Conservation (phyloP, 30 jellyfish, hydroid and myxozoan genomes). For the Pelagia noctiluca region DNA sequence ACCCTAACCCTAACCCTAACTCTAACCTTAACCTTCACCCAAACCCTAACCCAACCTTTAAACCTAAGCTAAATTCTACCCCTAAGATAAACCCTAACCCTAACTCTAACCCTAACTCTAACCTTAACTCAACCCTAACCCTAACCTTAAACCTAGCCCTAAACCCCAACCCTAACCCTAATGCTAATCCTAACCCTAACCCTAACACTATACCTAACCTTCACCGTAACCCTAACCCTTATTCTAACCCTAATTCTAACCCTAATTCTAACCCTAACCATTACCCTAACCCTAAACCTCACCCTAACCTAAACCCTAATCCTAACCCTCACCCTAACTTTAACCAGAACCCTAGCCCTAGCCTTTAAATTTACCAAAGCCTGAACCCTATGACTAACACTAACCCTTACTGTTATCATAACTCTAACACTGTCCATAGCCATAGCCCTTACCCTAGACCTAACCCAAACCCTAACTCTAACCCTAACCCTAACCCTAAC, state of each 20-base stretch:
- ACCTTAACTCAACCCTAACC: slow-evolving; percentile 43
- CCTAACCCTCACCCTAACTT: slow-evolving; percentile 56
- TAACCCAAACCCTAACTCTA: too few species aligned
- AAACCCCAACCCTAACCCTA: slow-evolving; percentile 41
- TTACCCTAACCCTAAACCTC: slow-evolving; percentile 59
- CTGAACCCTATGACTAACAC: too few species aligned
- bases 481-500: too few species aligned
- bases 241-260: slow-evolving; percentile 20
- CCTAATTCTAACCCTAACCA: slow-evolving; percentile 60
- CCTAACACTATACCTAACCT: slow-evolving; percentile 44
- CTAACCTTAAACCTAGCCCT: slow-evolving; percentile 30
- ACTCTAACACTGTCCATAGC: not conserved
- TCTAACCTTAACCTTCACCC: slow-evolving; percentile 27
- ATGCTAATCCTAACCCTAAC: slow-evolving; percentile 37
- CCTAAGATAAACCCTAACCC: not conserved
- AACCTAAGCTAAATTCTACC: slow-evolving; percentile 62
- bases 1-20: slow-evolving; percentile 33
- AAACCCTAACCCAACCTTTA: slow-evolving; percentile 32
- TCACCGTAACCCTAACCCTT: slow-evolving; percentile 42
- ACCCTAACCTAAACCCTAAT: slow-evolving; percentile 54
- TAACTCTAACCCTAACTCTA: not conserved
- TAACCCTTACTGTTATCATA: too few species aligned
- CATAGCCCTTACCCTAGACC: not conserved
- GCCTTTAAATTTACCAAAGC: slow-evolving; percentile 33
- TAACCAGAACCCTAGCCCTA: slow-evolving; percentile 67